Percentiles rank a stretch among this genome's conserved stretches.
Evolutionary conservation across 2,888 invertebrate species (phyloP).

Genomic region (Leptothorax acervorum): DNA sequence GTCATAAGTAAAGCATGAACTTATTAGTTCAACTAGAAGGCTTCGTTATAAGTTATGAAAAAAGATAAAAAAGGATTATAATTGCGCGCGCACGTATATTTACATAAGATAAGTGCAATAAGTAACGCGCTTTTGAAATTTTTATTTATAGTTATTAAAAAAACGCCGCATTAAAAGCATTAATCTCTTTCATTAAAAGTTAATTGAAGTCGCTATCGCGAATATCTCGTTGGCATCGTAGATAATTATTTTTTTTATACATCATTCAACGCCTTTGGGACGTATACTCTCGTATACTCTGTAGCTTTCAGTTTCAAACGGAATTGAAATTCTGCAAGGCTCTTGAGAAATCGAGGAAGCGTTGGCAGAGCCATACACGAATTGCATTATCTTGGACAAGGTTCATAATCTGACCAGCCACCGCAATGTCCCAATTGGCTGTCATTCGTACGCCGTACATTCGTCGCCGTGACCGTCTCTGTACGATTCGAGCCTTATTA

Average conservation of each 20-base stretch:
- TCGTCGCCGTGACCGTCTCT: background rate
- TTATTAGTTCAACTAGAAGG: background rate
- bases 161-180: background rate
- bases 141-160: slow-evolving; percentile 2
- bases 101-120: background rate
- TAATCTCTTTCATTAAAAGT: background rate
- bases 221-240: too few relatives aligned
- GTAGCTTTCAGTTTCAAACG: slow-evolving; percentile 3
- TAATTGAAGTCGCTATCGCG: background rate
- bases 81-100: background rate
- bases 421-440: slow-evolving; percentile 14
- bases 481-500: slow-evolving; percentile 9
- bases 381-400: slow-evolving; percentile 23
- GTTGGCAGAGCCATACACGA: background rate
- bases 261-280: background rate
- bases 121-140: background rate
- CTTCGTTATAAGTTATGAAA: background rate
- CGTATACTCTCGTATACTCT: background rate
- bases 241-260: background rate
- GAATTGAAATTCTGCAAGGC: slow-evolving; percentile 41
- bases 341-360: slow-evolving; percentile 37
- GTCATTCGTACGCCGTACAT: background rate
- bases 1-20: background rate
- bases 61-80: background rate
- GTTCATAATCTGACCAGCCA: slow-evolving; percentile 6